Evolutionary conservation across 2,113 vertebrate species (phyloP).

Genomic region (Lonchura striata): DNA sequence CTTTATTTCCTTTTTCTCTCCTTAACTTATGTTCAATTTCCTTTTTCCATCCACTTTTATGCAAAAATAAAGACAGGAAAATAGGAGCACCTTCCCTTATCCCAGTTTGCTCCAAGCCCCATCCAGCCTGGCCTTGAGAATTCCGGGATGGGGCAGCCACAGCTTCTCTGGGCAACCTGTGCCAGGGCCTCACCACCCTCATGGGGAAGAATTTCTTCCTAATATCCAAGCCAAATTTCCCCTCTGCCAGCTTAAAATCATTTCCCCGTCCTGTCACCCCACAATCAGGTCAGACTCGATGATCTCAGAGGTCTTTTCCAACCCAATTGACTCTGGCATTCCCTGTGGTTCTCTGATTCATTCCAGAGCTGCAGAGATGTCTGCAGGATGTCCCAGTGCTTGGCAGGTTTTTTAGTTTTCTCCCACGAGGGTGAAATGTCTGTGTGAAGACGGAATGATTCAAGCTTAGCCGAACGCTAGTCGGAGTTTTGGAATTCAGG

Average conservation of each 20-base stretch:
- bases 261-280: not conserved
- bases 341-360: not conserved
- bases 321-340: not conserved
- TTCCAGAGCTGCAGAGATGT: not conserved
- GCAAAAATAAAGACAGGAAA: not conserved
- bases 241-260: not conserved
- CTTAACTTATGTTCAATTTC: not conserved
- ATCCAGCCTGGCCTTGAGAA: not conserved
- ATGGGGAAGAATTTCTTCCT: no score
- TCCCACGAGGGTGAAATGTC: not conserved
- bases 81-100: not conserved
- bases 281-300: rapidly evolving
- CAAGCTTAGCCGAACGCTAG: not conserved
- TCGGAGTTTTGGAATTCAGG: not conserved
- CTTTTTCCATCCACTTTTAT: not conserved
- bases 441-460: not conserved
- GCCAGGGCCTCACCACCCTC: not conserved
- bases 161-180: not conserved
- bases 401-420: not conserved
- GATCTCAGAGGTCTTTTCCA: not conserved
- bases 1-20: not conserved
- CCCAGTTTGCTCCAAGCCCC: not conserved
- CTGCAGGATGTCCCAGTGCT: not conserved
- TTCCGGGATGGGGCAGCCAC: not conserved
- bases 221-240: not conserved